Percentiles rank a stretch among this genome's conserved stretches.
Evolutionary conservation across 2,797 vertebrate species (phyloP).

Genomic region (Streptopelia turtur): DNA sequence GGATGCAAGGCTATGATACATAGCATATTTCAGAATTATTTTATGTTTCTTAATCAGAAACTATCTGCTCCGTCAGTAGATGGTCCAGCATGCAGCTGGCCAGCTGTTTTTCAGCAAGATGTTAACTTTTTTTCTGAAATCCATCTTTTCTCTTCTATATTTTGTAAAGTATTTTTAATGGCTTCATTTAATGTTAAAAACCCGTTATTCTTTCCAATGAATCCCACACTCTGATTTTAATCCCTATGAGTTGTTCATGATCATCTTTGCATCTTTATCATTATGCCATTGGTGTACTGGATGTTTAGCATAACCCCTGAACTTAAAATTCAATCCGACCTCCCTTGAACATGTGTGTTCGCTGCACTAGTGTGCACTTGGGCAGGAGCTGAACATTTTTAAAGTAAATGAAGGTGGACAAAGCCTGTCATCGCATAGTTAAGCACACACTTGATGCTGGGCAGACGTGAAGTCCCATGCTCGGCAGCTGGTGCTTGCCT

Average conservation of each 20-base stretch:
- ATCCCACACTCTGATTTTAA: neutral
- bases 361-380: neutral
- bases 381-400: neutral
- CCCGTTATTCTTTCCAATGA: neutral
- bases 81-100: neutral
- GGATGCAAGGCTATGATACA: neutral
- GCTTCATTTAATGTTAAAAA: neutral
- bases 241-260: neutral
- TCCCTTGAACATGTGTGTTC: neutral
- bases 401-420: neutral
- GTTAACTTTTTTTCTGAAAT: neutral
- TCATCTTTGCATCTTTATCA: neutral
- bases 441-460: neutral
- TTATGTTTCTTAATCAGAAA: neutral
- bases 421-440: neutral
- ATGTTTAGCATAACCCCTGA: neutral
- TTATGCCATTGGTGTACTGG: neutral
- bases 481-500: neutral
- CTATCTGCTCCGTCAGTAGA: neutral
- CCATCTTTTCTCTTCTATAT: neutral
- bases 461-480: neutral
- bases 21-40: neutral
- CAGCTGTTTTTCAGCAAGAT: neutral
- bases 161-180: neutral
- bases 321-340: neutral